Percentiles rank a stretch among this genome's conserved stretches.
phyloP scores from a whole-genome alignment of 2,113 vertebrate species.

The Limanda limanda region DNA sequence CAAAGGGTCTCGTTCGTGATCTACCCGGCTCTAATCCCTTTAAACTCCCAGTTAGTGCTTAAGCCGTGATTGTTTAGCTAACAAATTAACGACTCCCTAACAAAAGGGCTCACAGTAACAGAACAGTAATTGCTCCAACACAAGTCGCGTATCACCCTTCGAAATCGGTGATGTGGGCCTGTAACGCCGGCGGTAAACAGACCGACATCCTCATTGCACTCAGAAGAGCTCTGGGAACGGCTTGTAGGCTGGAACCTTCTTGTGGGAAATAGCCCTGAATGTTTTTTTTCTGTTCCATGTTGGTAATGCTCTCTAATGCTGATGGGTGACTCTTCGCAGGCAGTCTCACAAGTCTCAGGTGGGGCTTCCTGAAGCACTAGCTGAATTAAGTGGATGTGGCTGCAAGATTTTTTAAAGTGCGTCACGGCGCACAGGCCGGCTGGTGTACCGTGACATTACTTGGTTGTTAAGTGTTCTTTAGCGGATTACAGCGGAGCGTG shows the following conservation, averaged over 20 bases:
- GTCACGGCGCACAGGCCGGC: slow-evolving; percentile 51
- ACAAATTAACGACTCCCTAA: slow-evolving; percentile 65
- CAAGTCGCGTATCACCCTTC: slow-evolving; percentile 42
- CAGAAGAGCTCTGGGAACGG: slow-evolving; percentile 66
- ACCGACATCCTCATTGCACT: slow-evolving; percentile 70
- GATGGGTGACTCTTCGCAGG: slow-evolving; percentile 81
- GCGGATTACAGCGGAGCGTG: slow-evolving; percentile 58
- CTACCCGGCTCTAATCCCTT: slow-evolving; percentile 35
- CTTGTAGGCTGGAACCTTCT: slow-evolving; percentile 57
- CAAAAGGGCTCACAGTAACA: slow-evolving; percentile 61
- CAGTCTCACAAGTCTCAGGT: slow-evolving; percentile 79
- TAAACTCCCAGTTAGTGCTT: slow-evolving; percentile 54
- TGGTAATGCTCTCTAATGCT: slow-evolving; percentile 82
- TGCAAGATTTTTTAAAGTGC: slow-evolving; percentile 73
- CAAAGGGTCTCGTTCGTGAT: slow-evolving; percentile 51
- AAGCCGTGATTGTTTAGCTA: slow-evolving; percentile 63
- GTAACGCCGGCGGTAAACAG: slow-evolving; percentile 46
- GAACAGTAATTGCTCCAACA: slow-evolving; percentile 64
- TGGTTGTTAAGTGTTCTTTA: slow-evolving; percentile 70
- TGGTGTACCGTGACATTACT: slow-evolving; percentile 70
- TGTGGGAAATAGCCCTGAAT: slow-evolving; percentile 71
- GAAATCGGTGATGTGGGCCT: slow-evolving; percentile 62
- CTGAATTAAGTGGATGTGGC: slow-evolving; percentile 82
- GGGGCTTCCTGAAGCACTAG: slow-evolving; percentile 76
- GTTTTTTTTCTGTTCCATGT: slow-evolving; percentile 56